Percentiles rank a stretch among this genome's conserved stretches.
Conservation (phyloP, 1,140 invertebrate genomes). For the Frieseomelitta varia region DNA sequence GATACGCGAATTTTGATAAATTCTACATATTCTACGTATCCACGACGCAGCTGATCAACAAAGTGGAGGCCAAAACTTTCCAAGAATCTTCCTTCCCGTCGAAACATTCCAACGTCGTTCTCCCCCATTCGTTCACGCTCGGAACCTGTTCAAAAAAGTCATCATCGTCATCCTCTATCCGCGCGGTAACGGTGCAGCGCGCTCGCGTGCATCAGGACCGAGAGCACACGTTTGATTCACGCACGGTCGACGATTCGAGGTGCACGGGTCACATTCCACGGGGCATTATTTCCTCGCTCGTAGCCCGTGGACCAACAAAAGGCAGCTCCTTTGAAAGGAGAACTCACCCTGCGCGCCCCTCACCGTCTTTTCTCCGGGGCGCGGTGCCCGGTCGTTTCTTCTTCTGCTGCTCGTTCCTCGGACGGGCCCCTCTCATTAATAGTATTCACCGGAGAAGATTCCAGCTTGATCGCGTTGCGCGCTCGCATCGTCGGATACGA, state of each 20-base stretch:
- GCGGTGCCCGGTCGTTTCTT: conserved; percentile 49
- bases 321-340: conserved; percentile 74
- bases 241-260: conserved; percentile 66
- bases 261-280: conserved; percentile 81
- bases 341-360: conserved; percentile 62
- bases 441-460: conserved; percentile 79
- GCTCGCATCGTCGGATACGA: conserved; percentile 50
- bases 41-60: not conserved
- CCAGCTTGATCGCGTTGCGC: conserved; percentile 70
- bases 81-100: not conserved
- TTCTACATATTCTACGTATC: too few species aligned
- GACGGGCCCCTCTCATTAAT: conserved; percentile 77
- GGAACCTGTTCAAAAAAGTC: not conserved
- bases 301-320: conserved; percentile 76
- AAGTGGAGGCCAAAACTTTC: not conserved
- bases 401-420: conserved; percentile 52
- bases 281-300: conserved; percentile 80
- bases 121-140: not conserved
- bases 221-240: conserved; percentile 74
- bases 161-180: conserved; percentile 20
- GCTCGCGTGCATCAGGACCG: conserved; percentile 47
- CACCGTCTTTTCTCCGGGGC: conserved; percentile 53
- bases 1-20: too few species aligned
- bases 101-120: not conserved
- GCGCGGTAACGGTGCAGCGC: conserved; percentile 34